Base-by-base conservation (phyloP, 2,797 vertebrate species). In the Sternarchorhynchus goeldii region DNA sequence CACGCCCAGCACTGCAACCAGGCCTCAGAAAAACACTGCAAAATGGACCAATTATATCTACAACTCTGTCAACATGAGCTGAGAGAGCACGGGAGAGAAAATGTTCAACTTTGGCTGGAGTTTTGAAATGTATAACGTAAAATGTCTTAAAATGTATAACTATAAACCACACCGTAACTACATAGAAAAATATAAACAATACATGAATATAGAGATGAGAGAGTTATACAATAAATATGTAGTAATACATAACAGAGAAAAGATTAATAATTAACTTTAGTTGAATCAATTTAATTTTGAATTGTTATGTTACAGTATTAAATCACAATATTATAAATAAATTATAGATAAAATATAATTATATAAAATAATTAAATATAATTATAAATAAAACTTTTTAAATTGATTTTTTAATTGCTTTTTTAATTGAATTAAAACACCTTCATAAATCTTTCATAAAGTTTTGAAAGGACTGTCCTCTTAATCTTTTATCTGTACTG, bases 1-100 rank as follows among this genome's bases (percentile, higher is more conserved):
- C 90, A 88, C 88, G 88, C 89, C 85, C 86, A 91, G 89, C 83
- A 86, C 89, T 89, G 89, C 86, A 90, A 85, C 50, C 73, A 76
- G 81, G 82, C 67, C 63, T 71, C 58, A 58, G 53, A 77, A 66
- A 80, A 80, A 73, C 78, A 69, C 20, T 29, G 78, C 66, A 77
- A 77, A 81, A 77, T 60, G 75, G 76, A 66, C 72, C 76, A 64
- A 77, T 77, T 77, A 81, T 79, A 73, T 39, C 78, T 78, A 77
- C 84, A 83, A 76, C 68, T 76, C 32, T 81, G 77, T 78, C 67
- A 79, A 63, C 72, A 79, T 1, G 34, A 58, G 50, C 18, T 50
- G 45, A 14, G 14, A 12, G 10, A 14, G 45, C 45, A 12, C 3
- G 12, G 6, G 17, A 55, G 29, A 59, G 36, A 16, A 31, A 25